Evolutionary conservation across 2,888 invertebrate species (phyloP), one percentile per base, ranked within the genome.

Genomic region (Nomada flava): DNA sequence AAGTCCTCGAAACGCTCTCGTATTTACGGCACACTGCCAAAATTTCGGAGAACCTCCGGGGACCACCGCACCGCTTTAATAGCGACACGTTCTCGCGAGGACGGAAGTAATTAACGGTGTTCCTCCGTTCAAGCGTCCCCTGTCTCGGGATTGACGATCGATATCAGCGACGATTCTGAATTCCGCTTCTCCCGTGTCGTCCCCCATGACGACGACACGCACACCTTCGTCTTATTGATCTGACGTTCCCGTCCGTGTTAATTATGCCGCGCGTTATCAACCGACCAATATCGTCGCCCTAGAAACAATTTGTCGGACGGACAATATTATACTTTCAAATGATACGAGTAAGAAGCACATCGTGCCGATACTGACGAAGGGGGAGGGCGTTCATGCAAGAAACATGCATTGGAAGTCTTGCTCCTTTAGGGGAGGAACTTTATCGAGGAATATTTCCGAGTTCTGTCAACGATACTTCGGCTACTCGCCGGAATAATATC

Each of bases 71-170:
- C 64, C 26, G 84, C 60, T 78, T 80, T 86, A 86, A 86, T 84
- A 80, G 79, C 86, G 80, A 80, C 85, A 79, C 77, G 83, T 80
- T 83, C 79, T 83, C 82, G 76, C 77, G 76, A 86, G 78, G 86
- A 79, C 87, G 87, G 87, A 87, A 86, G 86, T 81, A 87, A 86
- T 87, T 87, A 87, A 85, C 82, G 82, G 44, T 79, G 84, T 82
- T 86, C 75, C 82, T 76, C 68, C 80, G 76, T 67, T 63, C 83
- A 64, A 79, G 75, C 77, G 77, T 77, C 81, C 72, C 69, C 62
- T 64, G 76, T 83, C 83, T 71, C 76, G 50, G 76, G 80, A 86
- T 86, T 82, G 76, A 82, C 86, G 86, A 86, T 86, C 86, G 86
- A 86, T 86, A 83, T 69, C 77, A 68, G 47, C 75, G 75, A 83